Base-by-base conservation (phyloP, 2,797 vertebrate genomes). In the Poecilia velifera region DNA sequence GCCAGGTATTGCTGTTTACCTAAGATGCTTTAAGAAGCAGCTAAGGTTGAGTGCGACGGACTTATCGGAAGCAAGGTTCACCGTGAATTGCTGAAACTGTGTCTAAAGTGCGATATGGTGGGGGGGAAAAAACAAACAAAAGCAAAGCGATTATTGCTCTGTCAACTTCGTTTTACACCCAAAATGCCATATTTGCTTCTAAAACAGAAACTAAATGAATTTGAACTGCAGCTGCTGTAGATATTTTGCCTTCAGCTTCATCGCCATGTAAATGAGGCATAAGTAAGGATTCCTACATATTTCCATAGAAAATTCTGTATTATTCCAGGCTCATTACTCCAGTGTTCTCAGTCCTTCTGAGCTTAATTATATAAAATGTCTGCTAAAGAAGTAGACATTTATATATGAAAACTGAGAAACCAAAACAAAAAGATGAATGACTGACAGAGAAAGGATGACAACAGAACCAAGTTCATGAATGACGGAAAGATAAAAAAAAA, bases 1-100 rank as follows among this genome's bases (percentile, higher is more conserved):
- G 81, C n/a, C 0, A 78, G 84, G 72, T 71, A 64, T 76, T 20
- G 2, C 72, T 84, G 87, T 92, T 90, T 87, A 84, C 81, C 20
- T 4, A 86, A 55, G 84, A 79, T 53, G 76, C 36, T 84, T 79
- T 82, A 77, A 82, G 83, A 86, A 84, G 45, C 77, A 80, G 83
- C 81, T 76, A 45, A 45, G 59, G 74, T 62, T 82, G 77, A 86
- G 81, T 22, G 53, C 74, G 70, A 80, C 3, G 36, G 78, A 79
- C 43, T 74, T 55, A 59, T 76, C 43, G 20, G 31, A 76, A 53
- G 78, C 25, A 31, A 82, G 41, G 72, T 82, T 86, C 43, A 73
- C 12, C 1, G 2, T 41, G 77, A 75, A 75, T 34, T 77, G 64
- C 66, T 59, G 39, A 64, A 31, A 12, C 49, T 1, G 18, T 80